Evolutionary conservation across 2,113 vertebrate species (phyloP).

Genomic region (Cheirogaleus medius): DNA sequence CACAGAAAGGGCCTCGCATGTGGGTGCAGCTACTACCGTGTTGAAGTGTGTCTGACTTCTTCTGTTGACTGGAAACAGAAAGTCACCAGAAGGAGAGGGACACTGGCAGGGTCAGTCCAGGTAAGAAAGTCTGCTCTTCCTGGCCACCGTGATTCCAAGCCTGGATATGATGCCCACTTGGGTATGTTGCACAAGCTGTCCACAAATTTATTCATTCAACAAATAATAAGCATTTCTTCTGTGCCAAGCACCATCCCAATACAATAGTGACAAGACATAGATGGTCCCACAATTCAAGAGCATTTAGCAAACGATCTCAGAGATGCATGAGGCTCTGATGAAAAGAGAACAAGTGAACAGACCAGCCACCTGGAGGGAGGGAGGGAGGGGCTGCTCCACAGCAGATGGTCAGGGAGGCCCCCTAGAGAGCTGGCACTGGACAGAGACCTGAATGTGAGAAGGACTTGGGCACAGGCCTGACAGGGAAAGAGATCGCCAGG

Average conservation of each 20-base stretch:
- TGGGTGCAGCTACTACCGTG: fast-evolving
- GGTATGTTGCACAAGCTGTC: background rate
- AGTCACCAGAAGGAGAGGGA: background rate
- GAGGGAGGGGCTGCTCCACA: background rate
- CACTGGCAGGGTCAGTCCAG: background rate
- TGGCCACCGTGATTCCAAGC: fast-evolving
- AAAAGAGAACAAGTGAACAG: fast-evolving
- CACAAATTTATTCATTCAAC: background rate
- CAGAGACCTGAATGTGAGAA: background rate
- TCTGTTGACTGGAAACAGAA: background rate
- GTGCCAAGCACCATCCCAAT: background rate
- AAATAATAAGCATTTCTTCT: background rate
- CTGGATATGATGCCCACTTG: fast-evolving
- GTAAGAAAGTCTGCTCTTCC: background rate
- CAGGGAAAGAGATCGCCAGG: no score
- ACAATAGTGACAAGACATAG: background rate
- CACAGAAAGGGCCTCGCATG: background rate
- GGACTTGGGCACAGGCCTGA: no score
- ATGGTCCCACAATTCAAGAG: background rate
- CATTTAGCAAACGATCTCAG: background rate
- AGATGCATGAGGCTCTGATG: fast-evolving
- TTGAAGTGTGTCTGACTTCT: background rate
- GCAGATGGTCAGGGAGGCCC: background rate
- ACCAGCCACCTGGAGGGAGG: fast-evolving
- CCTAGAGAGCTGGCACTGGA: background rate